Evolutionary conservation across 2,888 invertebrate genomes (phyloP), one percentile per base, ranked within the genome.

Genomic region (Nezara viridula): DNA sequence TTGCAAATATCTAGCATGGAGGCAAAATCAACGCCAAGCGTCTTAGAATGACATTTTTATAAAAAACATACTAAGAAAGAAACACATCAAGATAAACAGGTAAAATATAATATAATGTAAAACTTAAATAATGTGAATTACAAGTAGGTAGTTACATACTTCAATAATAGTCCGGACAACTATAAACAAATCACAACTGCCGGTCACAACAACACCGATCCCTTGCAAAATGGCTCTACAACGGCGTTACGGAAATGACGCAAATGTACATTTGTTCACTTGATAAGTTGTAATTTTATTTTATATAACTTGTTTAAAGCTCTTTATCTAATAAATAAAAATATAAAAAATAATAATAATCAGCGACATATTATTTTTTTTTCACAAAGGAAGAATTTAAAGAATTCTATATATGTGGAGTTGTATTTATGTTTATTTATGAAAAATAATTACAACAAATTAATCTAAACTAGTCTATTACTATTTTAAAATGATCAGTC

Each of bases 221-320:
- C 47, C 47, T 85, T 40, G 44, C 44, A 86, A 86, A 49, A 50
- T 49, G 86, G 86, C 86, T 37, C 88, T 16, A 66, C 37, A n/a
- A 49, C 88, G 88, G 88, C 88, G 66, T 73, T 73, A 5, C 88
- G 88, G 88, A 66, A 88, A 40, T 88, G 44, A 60, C 52, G 47
- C 27, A 81, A 81, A 73, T 73, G 32, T 1, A 37, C 37, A 73
- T 19, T 73, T 73, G 32, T 73, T 73, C 19, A 32, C 32, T 73
- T 5, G 37, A 37, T 37, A 73, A 7, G 5, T 73, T 44, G 14
- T n/a, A 73, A 37, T 16, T 60, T 6, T 73, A 37, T 37, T 73
- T 73, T 27, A 60, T 27, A 2, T 27, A 14, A 60, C 27, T 9
- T 60, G 27, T 27, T 60, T 14, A 60, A 27, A 60, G 27, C 14